Percentiles rank a stretch among this genome's conserved stretches.
Conservation (phyloP, 2,888 invertebrate genomes). For the Yponomeuta plumbellus region DNA sequence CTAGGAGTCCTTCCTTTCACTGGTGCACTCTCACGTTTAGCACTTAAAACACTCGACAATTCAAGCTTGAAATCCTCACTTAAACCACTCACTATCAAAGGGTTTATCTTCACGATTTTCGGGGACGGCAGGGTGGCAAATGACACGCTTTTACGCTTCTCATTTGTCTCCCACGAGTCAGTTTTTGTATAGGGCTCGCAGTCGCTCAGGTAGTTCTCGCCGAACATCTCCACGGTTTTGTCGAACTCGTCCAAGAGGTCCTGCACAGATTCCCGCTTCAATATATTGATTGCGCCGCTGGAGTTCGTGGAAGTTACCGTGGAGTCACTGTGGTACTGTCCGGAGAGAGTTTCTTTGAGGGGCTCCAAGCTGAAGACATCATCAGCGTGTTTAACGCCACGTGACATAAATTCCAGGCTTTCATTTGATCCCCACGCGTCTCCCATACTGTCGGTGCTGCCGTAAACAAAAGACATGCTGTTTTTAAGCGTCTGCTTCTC, state of each 20-base stretch:
- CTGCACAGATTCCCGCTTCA: conserved; percentile 55
- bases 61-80: conserved; percentile 63
- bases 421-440: conserved; percentile 59
- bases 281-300: conserved; percentile 48
- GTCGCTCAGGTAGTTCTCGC: conserved; percentile 65
- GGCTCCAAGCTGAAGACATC: conserved; percentile 52
- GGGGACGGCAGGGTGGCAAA: conserved; percentile 57
- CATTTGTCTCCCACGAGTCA: conserved; percentile 30
- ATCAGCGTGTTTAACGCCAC: conserved; percentile 31
- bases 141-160: conserved; percentile 59
- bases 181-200: conserved; percentile 62
- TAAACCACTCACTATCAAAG: conserved; percentile 45
- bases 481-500: conserved; percentile 33
- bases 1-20: conserved; percentile 34
- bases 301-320: conserved; percentile 49
- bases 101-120: conserved; percentile 52
- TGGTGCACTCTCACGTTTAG: conserved; percentile 36
- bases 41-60: conserved; percentile 45
- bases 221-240: conserved; percentile 62
- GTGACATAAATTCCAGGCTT: conserved; percentile 54
- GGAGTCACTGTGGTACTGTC: conserved; percentile 51
- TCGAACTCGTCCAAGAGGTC: conserved; percentile 60
- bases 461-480: conserved; percentile 49
- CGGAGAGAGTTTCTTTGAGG: conserved; percentile 46
- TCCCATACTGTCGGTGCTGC: conserved; percentile 52